Base-by-base conservation (phyloP, 2,113 vertebrate genomes). In the Cariama cristata region DNA sequence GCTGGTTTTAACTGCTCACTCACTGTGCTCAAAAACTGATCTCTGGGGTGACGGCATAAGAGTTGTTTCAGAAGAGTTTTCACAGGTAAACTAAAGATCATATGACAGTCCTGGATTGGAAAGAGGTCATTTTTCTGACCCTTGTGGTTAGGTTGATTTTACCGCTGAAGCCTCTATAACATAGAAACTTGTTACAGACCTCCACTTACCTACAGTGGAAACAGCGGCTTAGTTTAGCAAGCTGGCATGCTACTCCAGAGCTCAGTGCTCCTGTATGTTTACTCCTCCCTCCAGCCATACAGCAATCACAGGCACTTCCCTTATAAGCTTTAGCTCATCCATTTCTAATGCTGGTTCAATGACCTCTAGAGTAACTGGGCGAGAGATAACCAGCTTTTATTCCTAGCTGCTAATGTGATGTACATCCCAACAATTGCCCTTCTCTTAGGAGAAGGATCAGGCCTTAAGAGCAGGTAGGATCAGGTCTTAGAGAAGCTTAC, bases 301-400 rank as follows among this genome's bases (percentile, higher is more conserved):
- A 89, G 64, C 69, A 85, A 79, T 50, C 64, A 72, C 7, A 79
- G 69, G 49, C 50, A 55, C 42, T 95, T 93, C 64, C 32, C 58
- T 90, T 77, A 62, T 15, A 45, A 87, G 89, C 71, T 73, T 93
- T 58, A 88, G 66, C 74, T 94, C 67, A 90, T 88, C 83, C 60
- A 26, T 95, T 93, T 93, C 84, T 88, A 52, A 96, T 76, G 71
- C 79, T 58, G 42, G 71, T 92, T 96, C 84, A 73, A 40, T 59
- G 87, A 94, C 86, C 87, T 91, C 87, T 63, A 27, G 66, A 79
- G 59, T 58, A 95, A 82, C 59, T 30, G 32, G 17, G n/a, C 69
- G 81, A 95, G 77, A 93, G 85, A 95, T 82, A 95, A 91, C 81
- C 74, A 95, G 85, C 85, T 96, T 96, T 94, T 94, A 87, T 94